phyloP scores from a whole-genome alignment of 2,113 vertebrate genomes.

The Chionomys nivalis region DNA sequence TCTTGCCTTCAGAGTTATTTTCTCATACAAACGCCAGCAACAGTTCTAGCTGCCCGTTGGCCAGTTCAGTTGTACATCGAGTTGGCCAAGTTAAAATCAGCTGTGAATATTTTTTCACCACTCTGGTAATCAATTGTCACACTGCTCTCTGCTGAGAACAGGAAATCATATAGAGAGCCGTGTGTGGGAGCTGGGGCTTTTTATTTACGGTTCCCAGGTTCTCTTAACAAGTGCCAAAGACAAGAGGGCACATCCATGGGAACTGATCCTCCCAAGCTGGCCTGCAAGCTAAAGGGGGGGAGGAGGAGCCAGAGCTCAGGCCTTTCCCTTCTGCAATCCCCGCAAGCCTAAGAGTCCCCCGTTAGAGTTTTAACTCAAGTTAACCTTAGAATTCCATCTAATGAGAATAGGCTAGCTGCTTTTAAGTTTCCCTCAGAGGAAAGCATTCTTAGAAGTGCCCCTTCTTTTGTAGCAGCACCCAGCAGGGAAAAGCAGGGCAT shows the following conservation, averaged over 20 bases:
- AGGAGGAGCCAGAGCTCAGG: not conserved
- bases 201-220: conserved; percentile 68
- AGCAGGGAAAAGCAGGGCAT: not conserved
- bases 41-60: conserved; percentile 19
- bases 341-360: not conserved
- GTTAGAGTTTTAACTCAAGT: not conserved
- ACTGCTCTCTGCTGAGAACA: conserved; percentile 56
- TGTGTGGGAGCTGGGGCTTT: conserved; percentile 68
- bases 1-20: not conserved
- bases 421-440: not conserved
- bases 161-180: conserved; percentile 73
- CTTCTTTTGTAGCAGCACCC: not conserved
- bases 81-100: conserved; percentile 76
- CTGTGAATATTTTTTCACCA: conserved; percentile 72
- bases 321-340: not conserved
- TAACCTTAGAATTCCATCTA: not conserved
- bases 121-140: conserved; percentile 77
- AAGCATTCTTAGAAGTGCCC: not conserved
- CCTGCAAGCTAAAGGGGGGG: not conserved
- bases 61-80: conserved; percentile 56
- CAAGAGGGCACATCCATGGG: conserved; percentile 70
- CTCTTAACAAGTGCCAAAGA: conserved; percentile 71
- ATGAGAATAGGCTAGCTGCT: not conserved
- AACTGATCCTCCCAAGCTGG: conserved; percentile 44
- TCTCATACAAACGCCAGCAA: conserved; percentile 18